Evolutionary conservation across 2,113 vertebrate species (phyloP), one percentile per base, ranked within the genome.

Genomic region (Festucalex cinctus): DNA sequence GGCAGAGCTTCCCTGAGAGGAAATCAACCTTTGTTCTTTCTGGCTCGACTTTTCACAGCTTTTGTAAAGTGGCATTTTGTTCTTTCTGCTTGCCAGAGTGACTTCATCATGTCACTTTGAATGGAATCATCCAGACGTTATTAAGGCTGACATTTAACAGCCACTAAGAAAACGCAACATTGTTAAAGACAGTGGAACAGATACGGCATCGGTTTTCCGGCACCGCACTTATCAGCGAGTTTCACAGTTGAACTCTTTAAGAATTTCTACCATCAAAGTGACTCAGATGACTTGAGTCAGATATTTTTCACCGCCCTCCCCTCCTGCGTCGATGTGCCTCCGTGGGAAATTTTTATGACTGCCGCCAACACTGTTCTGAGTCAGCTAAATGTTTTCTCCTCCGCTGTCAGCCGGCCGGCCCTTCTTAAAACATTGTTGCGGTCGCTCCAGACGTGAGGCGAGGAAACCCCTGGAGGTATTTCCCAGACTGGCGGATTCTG

Each of bases 391-490:
- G 19, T 65, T 75, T 80, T 82, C 73, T 81, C 82, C n/a, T 12
- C 3, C 4, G 24, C n/a, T 13, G 22, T 57, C 14, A 13, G 26
- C 20, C 22, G 39, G 39, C 9, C 20, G 14, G 26, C 53, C 28
- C 26, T 32, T 19, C 14, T 35, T 16, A 57, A 57, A 57, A 57
- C 77, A 76, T 88, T 87, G 82, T 78, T 87, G 86, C 82, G 78
- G 84, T 86, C 69, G 41, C 24, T 62, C 36, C 1, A 28, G 48
- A 10, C 20, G 32, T 69, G 61, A 78, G 68, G 10, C 16, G 51
- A 80, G 67, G 66, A 76, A 80, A 61, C 67, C 74, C 66, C 73
- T 62, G 44, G 68, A 86, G 81, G 76, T 71, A 62, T 86, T 90
- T 84, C 80, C 81, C 76, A 64, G 68, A 71, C 69, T 0, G 9